These are phyloP conservation scores for Ptyas mucosa DNA, from an alignment of 2,113 vertebrate genomes.

Conservation along the genomic window DNA sequence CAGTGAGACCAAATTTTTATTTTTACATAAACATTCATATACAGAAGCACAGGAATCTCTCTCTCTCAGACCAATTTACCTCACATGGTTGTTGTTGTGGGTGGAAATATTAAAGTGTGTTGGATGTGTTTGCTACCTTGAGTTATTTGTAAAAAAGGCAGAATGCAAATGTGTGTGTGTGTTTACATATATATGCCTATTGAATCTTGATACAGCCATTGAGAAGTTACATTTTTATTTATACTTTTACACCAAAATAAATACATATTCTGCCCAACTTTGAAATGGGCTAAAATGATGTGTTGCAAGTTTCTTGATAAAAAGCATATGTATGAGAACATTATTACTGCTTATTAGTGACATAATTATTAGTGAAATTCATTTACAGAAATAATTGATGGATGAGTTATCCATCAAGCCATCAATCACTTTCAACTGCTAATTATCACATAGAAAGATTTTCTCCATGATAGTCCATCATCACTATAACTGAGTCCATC, in stretches of 20 bases:
- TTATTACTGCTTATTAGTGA: background rate
- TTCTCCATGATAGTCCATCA: background rate
- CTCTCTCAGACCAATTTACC: background rate
- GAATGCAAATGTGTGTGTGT: background rate
- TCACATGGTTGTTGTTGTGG: background rate
- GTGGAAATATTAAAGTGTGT: background rate
- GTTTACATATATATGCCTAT: background rate
- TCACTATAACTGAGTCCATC: background rate
- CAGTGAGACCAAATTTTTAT: background rate
- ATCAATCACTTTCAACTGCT: background rate
- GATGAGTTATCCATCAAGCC: background rate
- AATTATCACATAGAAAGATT: background rate
- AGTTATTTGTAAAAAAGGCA: background rate
- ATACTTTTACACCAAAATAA: background rate
- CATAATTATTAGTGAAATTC: background rate
- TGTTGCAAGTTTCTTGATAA: background rate
- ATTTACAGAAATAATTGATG: background rate
- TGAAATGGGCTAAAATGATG: background rate
- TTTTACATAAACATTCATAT: background rate
- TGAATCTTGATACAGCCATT: background rate
- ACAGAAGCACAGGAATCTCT: background rate
- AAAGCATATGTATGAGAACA: background rate
- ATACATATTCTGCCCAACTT: background rate
- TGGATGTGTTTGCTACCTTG: background rate
- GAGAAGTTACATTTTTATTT: background rate